Percentiles rank a stretch among this genome's conserved stretches.
These are phyloP conservation scores for Colostygia pectinataria DNA, from an alignment of 2,888 invertebrate genomes.

Conservation along the genomic window DNA sequence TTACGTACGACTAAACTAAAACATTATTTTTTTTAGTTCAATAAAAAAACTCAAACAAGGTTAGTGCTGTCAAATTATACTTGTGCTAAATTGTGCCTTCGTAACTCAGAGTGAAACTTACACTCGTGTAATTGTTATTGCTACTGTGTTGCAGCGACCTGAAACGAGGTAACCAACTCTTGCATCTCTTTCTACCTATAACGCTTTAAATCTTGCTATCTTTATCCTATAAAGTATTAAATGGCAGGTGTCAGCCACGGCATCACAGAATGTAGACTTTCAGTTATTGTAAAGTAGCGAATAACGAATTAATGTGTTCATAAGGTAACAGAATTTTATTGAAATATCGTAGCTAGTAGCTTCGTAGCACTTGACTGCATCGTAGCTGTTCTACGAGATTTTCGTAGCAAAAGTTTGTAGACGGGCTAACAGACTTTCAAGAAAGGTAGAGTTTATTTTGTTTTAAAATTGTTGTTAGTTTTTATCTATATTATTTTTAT, in stretches of 20 bases:
- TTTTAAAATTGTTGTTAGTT: too few relatives aligned
- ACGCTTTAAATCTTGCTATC: too few relatives aligned
- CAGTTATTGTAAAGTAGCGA: not conserved
- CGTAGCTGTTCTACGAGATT: conserved; percentile 18
- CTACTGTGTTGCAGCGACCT: not conserved
- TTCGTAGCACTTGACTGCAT: conserved; percentile 4
- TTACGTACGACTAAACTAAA: too few relatives aligned
- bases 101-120: too few relatives aligned
- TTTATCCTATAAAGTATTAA: conserved; percentile 21
- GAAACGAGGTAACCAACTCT: not conserved
- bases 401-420: conserved; percentile 16
- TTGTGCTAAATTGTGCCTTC: not conserved
- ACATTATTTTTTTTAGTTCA: too few relatives aligned
- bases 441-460: too few relatives aligned
- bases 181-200: not conserved
- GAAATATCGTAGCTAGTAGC: conserved; percentile 10
- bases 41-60: too few relatives aligned
- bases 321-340: not conserved
- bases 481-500: too few relatives aligned
- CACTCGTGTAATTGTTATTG: too few relatives aligned
- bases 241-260: conserved; percentile 36
- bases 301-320: not conserved
- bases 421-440: too few relatives aligned
- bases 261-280: too few relatives aligned
- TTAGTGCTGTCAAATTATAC: too few relatives aligned